A percentile compares a stretch with the other conserved stretches of the same genome.
Conservation (phyloP, 2,888 invertebrate species). For the Isotomurus palustris region DNA sequence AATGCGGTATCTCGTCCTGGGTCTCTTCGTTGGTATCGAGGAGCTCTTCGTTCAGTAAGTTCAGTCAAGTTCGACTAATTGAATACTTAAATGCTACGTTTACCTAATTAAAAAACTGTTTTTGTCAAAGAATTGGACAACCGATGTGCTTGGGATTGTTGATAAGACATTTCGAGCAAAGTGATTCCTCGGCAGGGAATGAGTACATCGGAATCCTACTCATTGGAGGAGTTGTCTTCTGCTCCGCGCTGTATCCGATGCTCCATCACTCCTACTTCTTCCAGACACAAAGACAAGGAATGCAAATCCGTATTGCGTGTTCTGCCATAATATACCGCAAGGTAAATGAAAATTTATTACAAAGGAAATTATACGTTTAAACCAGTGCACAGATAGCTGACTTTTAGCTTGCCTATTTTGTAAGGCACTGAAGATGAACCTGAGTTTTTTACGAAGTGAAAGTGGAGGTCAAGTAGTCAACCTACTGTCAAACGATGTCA, state of each 20-base stretch:
- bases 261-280: slow-evolving; percentile 57
- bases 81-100: no score
- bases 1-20: slow-evolving; percentile 7
- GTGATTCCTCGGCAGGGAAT: no score
- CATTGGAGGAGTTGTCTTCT: slow-evolving; percentile 48
- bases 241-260: slow-evolving; percentile 48
- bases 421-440: no score
- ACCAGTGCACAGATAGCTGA: no score
- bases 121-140: slow-evolving; percentile 41
- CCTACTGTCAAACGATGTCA: slow-evolving; percentile 23
- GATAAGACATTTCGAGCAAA: slow-evolving; percentile 44
- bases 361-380: no score
- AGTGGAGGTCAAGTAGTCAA: slow-evolving; percentile 22
- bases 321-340: slow-evolving; percentile 82
- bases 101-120: no score
- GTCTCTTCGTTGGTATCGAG: no score
- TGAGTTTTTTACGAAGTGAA: slow-evolving; percentile 14
- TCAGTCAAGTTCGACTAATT: no score
- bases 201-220: slow-evolving; percentile 49
- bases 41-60: no score
- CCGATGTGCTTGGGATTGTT: slow-evolving; percentile 42
- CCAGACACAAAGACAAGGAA: slow-evolving; percentile 63
- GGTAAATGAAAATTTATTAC: no score
- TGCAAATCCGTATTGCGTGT: slow-evolving; percentile 74
- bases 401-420: no score